These are phyloP conservation scores for Grallaria varia DNA, from an alignment of 2,113 vertebrate genomes.

Conservation along the genomic window DNA sequence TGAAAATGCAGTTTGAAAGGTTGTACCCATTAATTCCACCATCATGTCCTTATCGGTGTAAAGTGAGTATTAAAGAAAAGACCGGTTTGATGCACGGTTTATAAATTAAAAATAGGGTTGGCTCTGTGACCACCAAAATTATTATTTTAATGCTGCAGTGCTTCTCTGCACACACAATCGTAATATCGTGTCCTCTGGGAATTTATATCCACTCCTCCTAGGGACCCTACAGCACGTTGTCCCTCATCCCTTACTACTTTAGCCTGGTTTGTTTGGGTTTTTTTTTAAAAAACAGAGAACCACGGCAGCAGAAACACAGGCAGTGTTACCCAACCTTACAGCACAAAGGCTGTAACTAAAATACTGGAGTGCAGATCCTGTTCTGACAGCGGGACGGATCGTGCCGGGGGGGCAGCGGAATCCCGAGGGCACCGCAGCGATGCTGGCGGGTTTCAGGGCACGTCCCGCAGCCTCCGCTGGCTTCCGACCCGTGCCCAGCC, in stretches of 20 bases:
- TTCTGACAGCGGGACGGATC: neutral
- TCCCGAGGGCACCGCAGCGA: neutral
- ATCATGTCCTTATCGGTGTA: neutral
- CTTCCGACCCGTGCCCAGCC: neutral
- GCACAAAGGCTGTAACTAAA: neutral
- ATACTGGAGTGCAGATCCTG: neutral
- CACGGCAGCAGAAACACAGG: neutral
- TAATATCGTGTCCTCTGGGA: neutral
- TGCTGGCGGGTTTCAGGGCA: neutral
- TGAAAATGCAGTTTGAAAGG: neutral
- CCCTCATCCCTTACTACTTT: neutral
- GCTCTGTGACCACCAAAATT: neutral
- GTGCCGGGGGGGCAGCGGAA: neutral
- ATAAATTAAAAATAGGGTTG: neutral
- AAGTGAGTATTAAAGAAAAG: neutral
- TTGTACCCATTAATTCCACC: neutral
- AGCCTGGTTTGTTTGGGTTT: neutral
- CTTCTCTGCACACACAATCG: neutral
- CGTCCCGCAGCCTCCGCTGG: neutral
- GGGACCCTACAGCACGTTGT: neutral
- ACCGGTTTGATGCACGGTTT: neutral
- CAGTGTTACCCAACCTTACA: neutral
- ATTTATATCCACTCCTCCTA: neutral
- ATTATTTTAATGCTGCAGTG: neutral
- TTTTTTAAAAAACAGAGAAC: neutral